Conservation (phyloP, 2,888 invertebrate species). For the Lasioglossum zephyrum region DNA sequence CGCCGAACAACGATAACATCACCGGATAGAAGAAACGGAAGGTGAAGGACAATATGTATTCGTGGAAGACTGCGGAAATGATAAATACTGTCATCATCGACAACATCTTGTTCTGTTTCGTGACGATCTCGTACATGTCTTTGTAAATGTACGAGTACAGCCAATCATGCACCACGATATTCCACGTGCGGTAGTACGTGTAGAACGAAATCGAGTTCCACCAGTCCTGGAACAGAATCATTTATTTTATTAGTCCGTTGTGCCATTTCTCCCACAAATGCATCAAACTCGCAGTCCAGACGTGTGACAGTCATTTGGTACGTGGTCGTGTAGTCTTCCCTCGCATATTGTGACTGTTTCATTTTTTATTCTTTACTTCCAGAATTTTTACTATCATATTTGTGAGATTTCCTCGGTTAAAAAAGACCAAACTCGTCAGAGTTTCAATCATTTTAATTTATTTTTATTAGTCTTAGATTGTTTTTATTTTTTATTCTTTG, state of each 20-base stretch:
- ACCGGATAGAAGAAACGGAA: constrained; percentile 96
- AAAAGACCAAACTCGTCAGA: too few species aligned
- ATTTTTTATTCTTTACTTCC: too few species aligned
- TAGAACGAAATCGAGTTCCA: constrained; percentile 93
- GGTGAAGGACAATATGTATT: constrained; percentile 91
- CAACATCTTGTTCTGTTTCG: constrained; percentile 84
- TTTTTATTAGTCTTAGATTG: too few species aligned
- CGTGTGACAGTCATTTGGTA: background rate
- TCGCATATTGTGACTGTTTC: too few species aligned
- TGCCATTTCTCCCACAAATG: background rate
- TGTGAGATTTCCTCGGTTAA: too few species aligned
- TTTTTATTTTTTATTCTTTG: too few species aligned
- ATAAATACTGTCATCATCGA: constrained; percentile 89
- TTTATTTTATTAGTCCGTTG: background rate
- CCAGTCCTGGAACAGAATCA: constrained; percentile 37
- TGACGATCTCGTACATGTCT: constrained; percentile 85
- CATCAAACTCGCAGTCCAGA: background rate
- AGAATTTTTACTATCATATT: too few species aligned
- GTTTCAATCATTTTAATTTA: too few species aligned
- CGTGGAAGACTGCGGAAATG: constrained; percentile 94
- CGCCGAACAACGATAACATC: constrained; percentile 91
- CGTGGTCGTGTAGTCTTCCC: background rate
- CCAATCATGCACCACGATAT: constrained; percentile 97
- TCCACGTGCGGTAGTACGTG: constrained; percentile 96
- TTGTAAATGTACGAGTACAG: constrained; percentile 95